A percentile compares a stretch with the other conserved stretches of the same genome.
phyloP scores from a whole-genome alignment of 2,113 vertebrate genomes.

The Donacobius atricapilla region DNA sequence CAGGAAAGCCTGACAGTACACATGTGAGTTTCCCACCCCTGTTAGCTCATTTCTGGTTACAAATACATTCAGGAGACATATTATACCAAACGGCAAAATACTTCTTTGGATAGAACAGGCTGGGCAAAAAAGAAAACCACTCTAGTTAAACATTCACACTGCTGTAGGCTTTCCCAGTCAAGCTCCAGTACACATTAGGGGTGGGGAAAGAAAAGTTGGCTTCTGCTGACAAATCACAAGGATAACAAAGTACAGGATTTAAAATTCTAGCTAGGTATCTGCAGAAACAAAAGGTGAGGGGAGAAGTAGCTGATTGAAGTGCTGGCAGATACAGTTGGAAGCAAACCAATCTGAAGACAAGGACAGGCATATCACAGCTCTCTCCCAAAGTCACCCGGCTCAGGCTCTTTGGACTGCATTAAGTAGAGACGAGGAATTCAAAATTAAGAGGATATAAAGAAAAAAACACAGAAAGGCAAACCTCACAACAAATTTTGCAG shows the following conservation, averaged over 20 bases:
- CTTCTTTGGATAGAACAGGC: not conserved
- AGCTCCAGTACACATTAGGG: not conserved
- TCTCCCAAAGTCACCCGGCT: not conserved
- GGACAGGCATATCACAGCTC: not conserved
- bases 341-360: not conserved
- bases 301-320: not conserved
- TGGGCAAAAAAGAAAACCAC: not conserved
- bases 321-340: not conserved
- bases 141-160: not conserved
- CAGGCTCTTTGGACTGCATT: not conserved
- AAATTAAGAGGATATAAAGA: not conserved
- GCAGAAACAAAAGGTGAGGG: not conserved
- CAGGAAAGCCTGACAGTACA: not conserved
- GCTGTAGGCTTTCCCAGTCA: not conserved
- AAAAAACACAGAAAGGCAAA: not conserved
- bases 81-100: not conserved
- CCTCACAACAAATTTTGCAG: not conserved
- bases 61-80: not conserved
- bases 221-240: not conserved
- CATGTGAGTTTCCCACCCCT: rapidly evolving
- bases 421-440: not conserved
- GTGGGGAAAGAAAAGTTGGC: not conserved
- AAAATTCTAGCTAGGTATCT: not conserved
- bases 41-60: not conserved
- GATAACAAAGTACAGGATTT: not conserved